These are phyloP conservation scores for Hyles euphorbiae DNA, from an alignment of 1,140 invertebrate genomes.

Conservation along the genomic window DNA sequence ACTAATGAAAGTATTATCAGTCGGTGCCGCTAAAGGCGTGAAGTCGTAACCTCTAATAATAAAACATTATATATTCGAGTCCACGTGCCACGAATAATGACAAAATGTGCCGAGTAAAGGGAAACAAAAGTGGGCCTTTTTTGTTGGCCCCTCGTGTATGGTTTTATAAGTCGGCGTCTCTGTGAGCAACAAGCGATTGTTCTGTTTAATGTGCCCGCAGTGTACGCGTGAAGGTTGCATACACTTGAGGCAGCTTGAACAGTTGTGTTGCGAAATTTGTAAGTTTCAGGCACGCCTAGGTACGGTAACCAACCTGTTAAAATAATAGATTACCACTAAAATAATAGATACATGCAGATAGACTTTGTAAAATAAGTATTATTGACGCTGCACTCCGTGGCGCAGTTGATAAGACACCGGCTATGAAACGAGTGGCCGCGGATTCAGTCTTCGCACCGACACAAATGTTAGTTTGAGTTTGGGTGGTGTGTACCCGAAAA, in stretches of 20 bases:
- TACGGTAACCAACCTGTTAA: too few species aligned
- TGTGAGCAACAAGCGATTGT: slow-evolving; percentile 31
- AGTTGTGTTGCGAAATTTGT: slow-evolving; percentile 4
- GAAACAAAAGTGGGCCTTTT: slow-evolving; percentile 62
- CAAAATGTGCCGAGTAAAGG: slow-evolving; percentile 48
- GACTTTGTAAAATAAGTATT: too few species aligned
- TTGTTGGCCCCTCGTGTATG: slow-evolving; percentile 34
- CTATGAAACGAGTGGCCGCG: too few species aligned
- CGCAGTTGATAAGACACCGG: too few species aligned
- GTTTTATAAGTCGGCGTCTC: slow-evolving; percentile 53
- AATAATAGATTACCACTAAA: too few species aligned
- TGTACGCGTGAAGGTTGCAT: slow-evolving; percentile 9
- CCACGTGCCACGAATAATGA: slow-evolving; percentile 69
- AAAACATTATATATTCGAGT: slow-evolving; percentile 71
- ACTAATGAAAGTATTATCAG: slow-evolving; percentile 65
- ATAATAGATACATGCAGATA: too few species aligned
- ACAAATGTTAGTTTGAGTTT: too few species aligned
- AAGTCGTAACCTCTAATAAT: slow-evolving; percentile 68
- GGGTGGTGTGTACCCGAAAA: too few species aligned
- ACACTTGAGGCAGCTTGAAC: slow-evolving; percentile 4
- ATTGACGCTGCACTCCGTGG: too few species aligned
- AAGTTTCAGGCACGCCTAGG: too few species aligned
- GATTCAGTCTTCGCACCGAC: too few species aligned
- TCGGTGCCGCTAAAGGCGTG: slow-evolving; percentile 56
- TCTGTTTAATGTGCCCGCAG: slow-evolving; percentile 31